These are phyloP conservation scores for Chiroxiphia lanceolata DNA, from an alignment of 2,797 vertebrate genomes.

Conservation along the genomic window DNA sequence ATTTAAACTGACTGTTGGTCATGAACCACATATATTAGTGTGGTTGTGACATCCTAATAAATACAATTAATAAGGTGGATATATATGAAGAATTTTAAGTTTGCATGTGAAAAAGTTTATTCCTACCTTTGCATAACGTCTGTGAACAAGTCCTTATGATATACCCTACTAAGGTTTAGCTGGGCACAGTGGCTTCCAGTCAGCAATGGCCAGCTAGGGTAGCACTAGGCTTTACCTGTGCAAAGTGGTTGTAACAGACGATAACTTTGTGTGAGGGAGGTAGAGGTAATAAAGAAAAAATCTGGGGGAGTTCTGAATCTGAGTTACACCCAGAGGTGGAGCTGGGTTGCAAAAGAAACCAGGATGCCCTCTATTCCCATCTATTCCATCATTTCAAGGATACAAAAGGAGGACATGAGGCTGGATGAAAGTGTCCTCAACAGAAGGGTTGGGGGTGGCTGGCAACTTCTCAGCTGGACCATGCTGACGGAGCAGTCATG, in stretches of 20 bases:
- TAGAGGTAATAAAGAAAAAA: background rate
- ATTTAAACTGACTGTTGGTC: rapidly evolving
- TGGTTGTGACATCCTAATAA: background rate
- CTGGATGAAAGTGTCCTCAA: background rate
- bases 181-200: background rate
- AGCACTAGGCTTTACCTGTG: background rate
- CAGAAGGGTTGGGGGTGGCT: slow-evolving; percentile 26
- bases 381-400: no score
- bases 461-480: background rate
- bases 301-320: background rate
- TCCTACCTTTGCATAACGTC: background rate
- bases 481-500: background rate
- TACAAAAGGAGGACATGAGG: background rate
- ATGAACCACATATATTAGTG: background rate
- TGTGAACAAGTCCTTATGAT: background rate
- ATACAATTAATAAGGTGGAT: background rate
- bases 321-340: background rate
- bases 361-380: background rate
- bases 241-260: background rate
- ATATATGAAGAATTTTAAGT: background rate
- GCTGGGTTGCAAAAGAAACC: background rate
- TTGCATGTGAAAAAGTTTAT: background rate
- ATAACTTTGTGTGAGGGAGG: background rate
- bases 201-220: background rate
- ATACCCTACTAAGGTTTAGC: background rate